Conservation (phyloP, 1,140 invertebrate genomes). For the Drosophila pseudoobscura region DNA sequence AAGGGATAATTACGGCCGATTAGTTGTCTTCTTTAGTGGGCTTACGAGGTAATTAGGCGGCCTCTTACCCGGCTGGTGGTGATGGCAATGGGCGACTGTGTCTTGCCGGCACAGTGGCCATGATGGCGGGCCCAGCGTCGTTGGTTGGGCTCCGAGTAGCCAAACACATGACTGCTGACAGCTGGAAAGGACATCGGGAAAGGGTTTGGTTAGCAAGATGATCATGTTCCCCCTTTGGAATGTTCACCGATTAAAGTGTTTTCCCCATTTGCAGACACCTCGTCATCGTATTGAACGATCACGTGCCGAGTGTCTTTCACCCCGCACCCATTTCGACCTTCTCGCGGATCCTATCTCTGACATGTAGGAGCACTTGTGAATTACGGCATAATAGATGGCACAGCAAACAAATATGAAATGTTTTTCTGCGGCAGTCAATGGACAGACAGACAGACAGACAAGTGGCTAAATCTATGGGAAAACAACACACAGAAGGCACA, state of each 20-base stretch:
- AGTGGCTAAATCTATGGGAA: constrained; percentile 37
- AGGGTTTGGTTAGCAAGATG: neutral
- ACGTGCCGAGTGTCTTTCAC: constrained; percentile 45
- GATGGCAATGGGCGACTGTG: constrained; percentile 88
- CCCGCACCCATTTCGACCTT: constrained; percentile 23
- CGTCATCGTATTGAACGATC: constrained; percentile 38
- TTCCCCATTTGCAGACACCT: constrained; percentile 10
- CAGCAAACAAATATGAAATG: constrained; percentile 53
- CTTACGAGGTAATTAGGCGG: too few species aligned
- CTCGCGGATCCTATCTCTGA: constrained; percentile 59
- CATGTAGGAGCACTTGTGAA: constrained; percentile 71
- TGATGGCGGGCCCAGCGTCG: constrained; percentile 86
- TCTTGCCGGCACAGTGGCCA: constrained; percentile 86
- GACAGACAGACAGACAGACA: constrained; percentile 59
- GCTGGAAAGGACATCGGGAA: constrained; percentile 26
- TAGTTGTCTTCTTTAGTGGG: neutral
- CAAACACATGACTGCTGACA: constrained; percentile 83
- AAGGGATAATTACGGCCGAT: neutral
- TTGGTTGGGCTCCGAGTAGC: constrained; percentile 87
- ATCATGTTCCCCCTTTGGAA: constrained; percentile 23
- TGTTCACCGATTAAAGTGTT: constrained; percentile 31
- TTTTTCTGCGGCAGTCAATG: constrained; percentile 50
- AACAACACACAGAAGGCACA: constrained; percentile 22
- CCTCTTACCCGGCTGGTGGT: constrained; percentile 83
- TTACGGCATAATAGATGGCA: constrained; percentile 65